Percentiles rank a stretch among this genome's conserved stretches.
These are phyloP conservation scores for Rhinogobius similis DNA, from an alignment of 2,113 vertebrate species.

Conservation along the genomic window DNA sequence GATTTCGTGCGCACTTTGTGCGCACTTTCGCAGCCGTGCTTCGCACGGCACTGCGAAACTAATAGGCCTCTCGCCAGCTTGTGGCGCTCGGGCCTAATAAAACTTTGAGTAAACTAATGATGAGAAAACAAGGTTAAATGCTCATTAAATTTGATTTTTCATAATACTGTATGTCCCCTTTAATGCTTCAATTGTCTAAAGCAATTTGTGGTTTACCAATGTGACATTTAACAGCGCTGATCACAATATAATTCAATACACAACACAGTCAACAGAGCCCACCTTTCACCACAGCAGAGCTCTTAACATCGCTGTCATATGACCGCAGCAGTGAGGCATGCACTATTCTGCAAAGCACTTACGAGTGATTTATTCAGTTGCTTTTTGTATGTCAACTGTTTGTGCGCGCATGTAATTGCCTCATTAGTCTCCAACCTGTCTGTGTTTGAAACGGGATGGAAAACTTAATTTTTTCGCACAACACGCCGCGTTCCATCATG, in stretches of 20 bases:
- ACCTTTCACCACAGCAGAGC: background rate
- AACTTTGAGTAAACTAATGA: too few species aligned
- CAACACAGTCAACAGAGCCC: background rate
- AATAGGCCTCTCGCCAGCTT: too few species aligned
- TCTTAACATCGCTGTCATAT: conserved; percentile 13
- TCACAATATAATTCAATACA: background rate
- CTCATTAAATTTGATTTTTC: too few species aligned
- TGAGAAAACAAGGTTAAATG: too few species aligned
- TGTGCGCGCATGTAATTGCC: conserved; percentile 15
- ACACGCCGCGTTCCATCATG: conserved; percentile 59
- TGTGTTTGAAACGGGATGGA: conserved; percentile 65
- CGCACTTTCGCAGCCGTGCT: too few species aligned
- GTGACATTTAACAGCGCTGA: background rate
- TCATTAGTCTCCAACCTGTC: conserved; percentile 52
- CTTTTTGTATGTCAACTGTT: conserved; percentile 32
- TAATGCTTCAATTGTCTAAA: background rate
- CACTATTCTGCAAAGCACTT: conserved; percentile 35
- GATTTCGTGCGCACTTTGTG: too few species aligned
- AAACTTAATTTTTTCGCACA: conserved; percentile 54
- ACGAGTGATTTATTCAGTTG: conserved; percentile 37
- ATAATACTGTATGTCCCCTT: too few species aligned
- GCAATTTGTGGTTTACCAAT: background rate
- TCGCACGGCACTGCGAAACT: too few species aligned
- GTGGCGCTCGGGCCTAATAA: too few species aligned
- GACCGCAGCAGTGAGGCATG: conserved; percentile 33